phyloP scores from a whole-genome alignment of 2,888 invertebrate species.

The Hirtodrosophila trivittata region DNA sequence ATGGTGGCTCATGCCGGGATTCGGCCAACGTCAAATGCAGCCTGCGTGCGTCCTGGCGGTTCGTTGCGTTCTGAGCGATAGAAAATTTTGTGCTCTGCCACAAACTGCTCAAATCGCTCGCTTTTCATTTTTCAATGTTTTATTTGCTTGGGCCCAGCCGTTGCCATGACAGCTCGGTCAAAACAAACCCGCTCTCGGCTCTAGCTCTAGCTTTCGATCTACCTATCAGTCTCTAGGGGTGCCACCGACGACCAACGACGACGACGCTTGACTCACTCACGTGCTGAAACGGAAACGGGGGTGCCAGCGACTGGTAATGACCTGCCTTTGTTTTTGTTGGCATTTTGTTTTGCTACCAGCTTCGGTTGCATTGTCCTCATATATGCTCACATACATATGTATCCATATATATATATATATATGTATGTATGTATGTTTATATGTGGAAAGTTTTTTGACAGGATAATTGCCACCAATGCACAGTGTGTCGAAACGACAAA shows the following conservation, averaged over 20 bases:
- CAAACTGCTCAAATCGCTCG: constrained; percentile 29
- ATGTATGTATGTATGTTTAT: not conserved
- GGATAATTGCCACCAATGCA: constrained; percentile 61
- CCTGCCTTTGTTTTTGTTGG: constrained; percentile 71
- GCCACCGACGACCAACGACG: constrained; percentile 1
- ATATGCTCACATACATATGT: constrained; percentile 2
- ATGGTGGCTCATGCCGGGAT: constrained; percentile 65
- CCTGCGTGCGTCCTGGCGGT: constrained; percentile 41
- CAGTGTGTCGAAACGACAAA: not conserved
- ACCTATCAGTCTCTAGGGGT: constrained; percentile 5
- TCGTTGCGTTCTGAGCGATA: constrained; percentile 58
- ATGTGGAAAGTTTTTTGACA: constrained; percentile 62
- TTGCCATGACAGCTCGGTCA: constrained; percentile 67
- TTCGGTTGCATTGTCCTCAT: constrained; percentile 40
- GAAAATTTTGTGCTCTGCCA: constrained; percentile 49
- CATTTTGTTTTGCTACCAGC: constrained; percentile 74
- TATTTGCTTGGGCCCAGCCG: constrained; percentile 24
- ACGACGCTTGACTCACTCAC: constrained; percentile 59
- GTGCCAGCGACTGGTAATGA: constrained; percentile 43
- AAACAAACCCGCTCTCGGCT: constrained; percentile 55
- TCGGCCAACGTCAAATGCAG: constrained; percentile 1
- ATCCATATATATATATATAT: not conserved
- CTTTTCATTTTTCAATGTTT: constrained; percentile 25
- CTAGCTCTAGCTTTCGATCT: not conserved
- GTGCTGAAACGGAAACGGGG: constrained; percentile 68